Percentiles rank a stretch among this genome's conserved stretches.
Evolutionary conservation across 2,888 invertebrate species (phyloP).

Genomic region (Drepana falcataria): DNA sequence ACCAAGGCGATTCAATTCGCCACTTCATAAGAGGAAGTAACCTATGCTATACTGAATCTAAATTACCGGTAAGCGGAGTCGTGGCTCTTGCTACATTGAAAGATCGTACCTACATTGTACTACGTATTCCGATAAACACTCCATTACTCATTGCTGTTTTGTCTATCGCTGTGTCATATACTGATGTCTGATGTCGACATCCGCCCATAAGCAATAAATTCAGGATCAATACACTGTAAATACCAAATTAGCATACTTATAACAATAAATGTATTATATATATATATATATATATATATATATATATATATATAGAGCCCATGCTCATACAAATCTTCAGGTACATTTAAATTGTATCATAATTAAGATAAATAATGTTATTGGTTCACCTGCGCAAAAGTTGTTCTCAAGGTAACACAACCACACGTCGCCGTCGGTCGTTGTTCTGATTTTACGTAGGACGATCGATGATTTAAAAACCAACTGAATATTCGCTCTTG

Average conservation of each 20-base stretch:
- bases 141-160: slow-evolving; percentile 39
- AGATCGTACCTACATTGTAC: slow-evolving; percentile 39
- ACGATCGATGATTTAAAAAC: slow-evolving; percentile 30
- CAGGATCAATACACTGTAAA: background rate
- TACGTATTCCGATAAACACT: slow-evolving; percentile 34
- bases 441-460: slow-evolving; percentile 37
- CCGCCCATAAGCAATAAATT: slow-evolving; percentile 12
- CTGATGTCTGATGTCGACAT: slow-evolving; percentile 11
- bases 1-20: slow-evolving; percentile 28
- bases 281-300: background rate
- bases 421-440: slow-evolving; percentile 29
- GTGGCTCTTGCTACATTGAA: slow-evolving; percentile 30
- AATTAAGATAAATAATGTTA: slow-evolving; percentile 9
- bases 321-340: background rate
- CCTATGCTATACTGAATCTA: slow-evolving; percentile 42
- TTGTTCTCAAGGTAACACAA: slow-evolving; percentile 30
- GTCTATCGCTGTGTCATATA: slow-evolving; percentile 28
- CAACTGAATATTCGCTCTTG: slow-evolving; percentile 7
- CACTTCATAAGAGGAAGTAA: slow-evolving; percentile 51
- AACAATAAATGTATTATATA: background rate
- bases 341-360: slow-evolving; percentile 1
- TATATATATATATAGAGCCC: background rate
- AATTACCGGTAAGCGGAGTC: slow-evolving; percentile 44
- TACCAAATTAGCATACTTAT: background rate
- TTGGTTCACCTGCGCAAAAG: slow-evolving; percentile 24